Base-by-base conservation (phyloP, 2,888 invertebrate genomes). In the Hipparchia semele region DNA sequence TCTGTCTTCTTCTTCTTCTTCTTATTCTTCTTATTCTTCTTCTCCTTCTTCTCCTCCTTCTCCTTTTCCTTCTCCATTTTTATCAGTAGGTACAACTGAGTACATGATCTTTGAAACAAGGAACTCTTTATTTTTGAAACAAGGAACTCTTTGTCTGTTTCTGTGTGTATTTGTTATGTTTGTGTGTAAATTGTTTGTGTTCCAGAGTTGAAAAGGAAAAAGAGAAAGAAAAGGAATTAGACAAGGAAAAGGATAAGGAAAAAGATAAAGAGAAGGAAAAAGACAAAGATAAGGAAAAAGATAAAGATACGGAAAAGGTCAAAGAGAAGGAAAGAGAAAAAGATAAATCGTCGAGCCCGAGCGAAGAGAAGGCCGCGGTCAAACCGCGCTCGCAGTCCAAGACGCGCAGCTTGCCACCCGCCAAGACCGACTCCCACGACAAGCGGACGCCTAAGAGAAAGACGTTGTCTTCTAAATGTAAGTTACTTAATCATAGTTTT, bases 321-420 rank as follows among this genome's bases (percentile, higher is more conserved):
- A 87, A 86, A 7, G 82, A 82, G 0, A 80, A 79, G 8, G 82
- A 82, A 12, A 80, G 79, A 65, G 78, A 80, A 6, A 86, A 84
- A 73, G 90, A 85, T 74, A 85, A 85, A 73, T 86, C 83, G 49
- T 85, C 85, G 13, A 84, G 85, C 6, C 87, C 89, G 0, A 89
- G 85, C 54, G 92, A 92, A 73, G 93, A 93, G 71, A 91, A 91
- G 75, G 79, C 77, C 0, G 80, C 83, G 0, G 67, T 86, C 2
- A 92, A 91, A 73, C 85, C 90, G 5, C 87, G 92, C 0, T 91
- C 92, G 2, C 89, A 88, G 73, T 92, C 93, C 1, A 92, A 92
- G 71, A 89, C 86, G 0, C 89, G 93, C 3, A 85, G 86, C 13
- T 73, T 86, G 10, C 85, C 88, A 5, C 88, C 89, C 0, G 73